Evolutionary conservation across 2,888 invertebrate genomes (phyloP).

Genomic region (Sphaerophoria taeniata): DNA sequence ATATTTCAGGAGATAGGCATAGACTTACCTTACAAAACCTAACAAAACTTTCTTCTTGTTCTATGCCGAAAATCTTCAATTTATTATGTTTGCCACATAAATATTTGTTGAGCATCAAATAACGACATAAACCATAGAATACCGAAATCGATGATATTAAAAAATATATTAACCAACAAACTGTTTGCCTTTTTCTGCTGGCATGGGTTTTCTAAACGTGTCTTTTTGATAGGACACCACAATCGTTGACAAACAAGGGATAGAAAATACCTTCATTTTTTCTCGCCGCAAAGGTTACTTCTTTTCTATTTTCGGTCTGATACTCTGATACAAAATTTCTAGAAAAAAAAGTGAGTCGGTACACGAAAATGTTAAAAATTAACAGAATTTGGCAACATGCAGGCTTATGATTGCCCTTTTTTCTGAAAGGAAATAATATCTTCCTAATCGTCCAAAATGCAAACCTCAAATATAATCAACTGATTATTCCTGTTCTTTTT

Average conservation of each 20-base stretch:
- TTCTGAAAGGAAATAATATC: no score
- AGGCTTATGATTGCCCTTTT: no score
- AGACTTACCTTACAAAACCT: background rate
- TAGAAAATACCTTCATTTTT: constrained; percentile 3
- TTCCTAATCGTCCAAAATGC: no score
- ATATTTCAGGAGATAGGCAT: constrained; percentile 5
- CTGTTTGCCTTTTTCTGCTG: constrained; percentile 50
- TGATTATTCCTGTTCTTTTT: no score
- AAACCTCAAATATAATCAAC: no score
- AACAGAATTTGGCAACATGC: no score
- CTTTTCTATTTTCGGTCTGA: background rate
- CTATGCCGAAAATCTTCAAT: constrained; percentile 36
- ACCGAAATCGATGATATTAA: background rate
- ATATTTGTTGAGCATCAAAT: constrained; percentile 55
- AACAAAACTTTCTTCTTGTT: constrained; percentile 21
- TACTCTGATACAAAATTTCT: no score
- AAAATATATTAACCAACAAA: constrained; percentile 40
- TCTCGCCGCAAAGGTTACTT: constrained; percentile 22
- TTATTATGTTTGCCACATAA: constrained; percentile 61
- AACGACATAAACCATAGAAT: constrained; percentile 28
- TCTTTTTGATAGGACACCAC: constrained; percentile 17
- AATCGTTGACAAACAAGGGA: constrained; percentile 16
- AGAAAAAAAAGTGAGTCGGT: no score
- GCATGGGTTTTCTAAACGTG: constrained; percentile 6
- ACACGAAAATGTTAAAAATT: no score